phyloP scores from a whole-genome alignment of 2,113 vertebrate genomes.

The Nesogale talazaci region DNA sequence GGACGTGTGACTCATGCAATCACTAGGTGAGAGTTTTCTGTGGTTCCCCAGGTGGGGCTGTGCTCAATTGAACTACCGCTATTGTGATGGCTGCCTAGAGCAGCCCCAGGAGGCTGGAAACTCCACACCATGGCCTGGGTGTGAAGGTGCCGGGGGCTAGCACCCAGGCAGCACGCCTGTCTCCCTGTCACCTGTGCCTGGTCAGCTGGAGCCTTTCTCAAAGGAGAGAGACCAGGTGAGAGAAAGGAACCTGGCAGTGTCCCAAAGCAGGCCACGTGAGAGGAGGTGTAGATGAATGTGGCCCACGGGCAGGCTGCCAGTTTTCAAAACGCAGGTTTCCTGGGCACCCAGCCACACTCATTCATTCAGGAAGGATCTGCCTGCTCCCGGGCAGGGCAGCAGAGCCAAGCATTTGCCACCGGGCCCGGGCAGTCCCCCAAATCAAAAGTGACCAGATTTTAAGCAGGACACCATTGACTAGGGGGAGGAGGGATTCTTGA shows the following conservation, averaged over 20 bases:
- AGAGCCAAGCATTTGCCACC: background rate
- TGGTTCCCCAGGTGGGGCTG: background rate
- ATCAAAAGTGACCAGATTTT: too few relatives aligned
- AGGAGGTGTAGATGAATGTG: background rate
- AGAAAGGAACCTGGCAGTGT: slow-evolving; percentile 4
- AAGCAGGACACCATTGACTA: too few relatives aligned
- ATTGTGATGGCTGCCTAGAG: slow-evolving; percentile 9
- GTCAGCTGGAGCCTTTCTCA: background rate
- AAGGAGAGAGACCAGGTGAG: background rate
- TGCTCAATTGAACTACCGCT: slow-evolving; percentile 51
- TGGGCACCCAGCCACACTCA: rapidly evolving
- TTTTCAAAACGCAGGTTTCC: background rate
- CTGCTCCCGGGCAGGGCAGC: background rate
- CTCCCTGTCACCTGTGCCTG: background rate
- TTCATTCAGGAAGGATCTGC: background rate
- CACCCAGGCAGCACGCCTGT: background rate
- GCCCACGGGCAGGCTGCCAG: background rate
- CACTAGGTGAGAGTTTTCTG: background rate
- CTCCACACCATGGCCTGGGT: background rate
- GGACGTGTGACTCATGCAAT: slow-evolving; percentile 11
- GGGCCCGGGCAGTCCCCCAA: rapidly evolving
- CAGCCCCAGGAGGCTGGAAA: background rate
- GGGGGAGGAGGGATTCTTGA: too few relatives aligned
- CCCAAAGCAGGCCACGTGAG: background rate
- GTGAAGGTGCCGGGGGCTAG: background rate